These are phyloP conservation scores for Psettodes erumei DNA, from an alignment of 2,113 vertebrate species.

Conservation along the genomic window DNA sequence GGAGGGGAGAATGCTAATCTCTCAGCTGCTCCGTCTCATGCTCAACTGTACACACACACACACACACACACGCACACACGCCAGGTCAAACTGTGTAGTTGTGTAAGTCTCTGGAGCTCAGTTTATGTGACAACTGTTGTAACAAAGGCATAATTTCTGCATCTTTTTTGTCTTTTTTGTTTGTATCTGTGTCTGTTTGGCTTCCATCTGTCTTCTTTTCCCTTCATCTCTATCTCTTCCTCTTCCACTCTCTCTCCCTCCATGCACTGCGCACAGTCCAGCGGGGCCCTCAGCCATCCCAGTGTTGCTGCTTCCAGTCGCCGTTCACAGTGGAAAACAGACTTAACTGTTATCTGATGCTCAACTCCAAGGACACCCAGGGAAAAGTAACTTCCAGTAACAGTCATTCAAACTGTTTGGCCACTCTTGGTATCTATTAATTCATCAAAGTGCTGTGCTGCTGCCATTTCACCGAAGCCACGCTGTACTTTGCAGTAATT, in stretches of 20 bases:
- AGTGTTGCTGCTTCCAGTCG: conserved; percentile 1
- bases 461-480: neutral
- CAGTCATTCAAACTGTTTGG: conserved; percentile 1
- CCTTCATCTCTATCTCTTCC: neutral
- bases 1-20: conserved; percentile 62
- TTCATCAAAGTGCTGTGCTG: neutral
- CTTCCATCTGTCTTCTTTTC: conserved; percentile 1
- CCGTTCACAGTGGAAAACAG: conserved; percentile 52
- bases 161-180: conserved; percentile 23
- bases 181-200: neutral
- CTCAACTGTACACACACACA: conserved; percentile 24
- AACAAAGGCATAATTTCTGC: conserved; percentile 19
- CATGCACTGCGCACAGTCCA: neutral
- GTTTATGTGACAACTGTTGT: conserved; percentile 39
- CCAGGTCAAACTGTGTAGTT: conserved; percentile 41
- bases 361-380: conserved; percentile 35
- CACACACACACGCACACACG: conserved; percentile 25
- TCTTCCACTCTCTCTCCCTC: neutral
- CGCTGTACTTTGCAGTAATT: neutral
- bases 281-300: neutral
- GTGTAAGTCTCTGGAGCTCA: conserved; percentile 49
- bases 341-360: conserved; percentile 50
- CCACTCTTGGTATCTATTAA: neutral
- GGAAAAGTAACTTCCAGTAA: conserved; percentile 10
- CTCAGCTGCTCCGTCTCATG: conserved; percentile 67